phyloP scores from a whole-genome alignment of 2,888 invertebrate species.

The Emmelina monodactyla region DNA sequence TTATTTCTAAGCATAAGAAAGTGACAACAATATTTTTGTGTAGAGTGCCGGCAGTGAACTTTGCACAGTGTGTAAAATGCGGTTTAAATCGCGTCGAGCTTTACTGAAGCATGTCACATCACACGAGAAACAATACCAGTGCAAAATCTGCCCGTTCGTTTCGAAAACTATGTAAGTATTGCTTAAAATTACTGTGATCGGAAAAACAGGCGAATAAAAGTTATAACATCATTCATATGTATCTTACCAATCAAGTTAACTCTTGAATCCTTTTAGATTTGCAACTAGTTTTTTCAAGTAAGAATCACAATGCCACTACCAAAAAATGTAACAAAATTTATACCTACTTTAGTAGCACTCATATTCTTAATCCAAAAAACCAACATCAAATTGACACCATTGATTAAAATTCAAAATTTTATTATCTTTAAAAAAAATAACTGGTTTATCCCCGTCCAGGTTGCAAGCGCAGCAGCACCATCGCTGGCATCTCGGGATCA shows the following conservation, averaged over 20 bases:
- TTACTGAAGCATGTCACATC: conserved; percentile 43
- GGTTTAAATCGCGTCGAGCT: conserved; percentile 40
- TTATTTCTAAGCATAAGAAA: too few species aligned
- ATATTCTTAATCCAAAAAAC: too few species aligned
- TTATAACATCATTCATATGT: neutral
- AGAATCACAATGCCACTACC: too few species aligned
- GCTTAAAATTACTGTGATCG: neutral
- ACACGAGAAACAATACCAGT: conserved; percentile 51
- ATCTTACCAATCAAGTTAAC: neutral
- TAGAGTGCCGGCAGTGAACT: conserved; percentile 33
- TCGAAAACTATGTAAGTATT: conserved; percentile 47
- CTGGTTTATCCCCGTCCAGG: conserved; percentile 21
- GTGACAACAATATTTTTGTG: too few species aligned
- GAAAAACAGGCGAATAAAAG: neutral
- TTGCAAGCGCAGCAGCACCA: conserved; percentile 56
- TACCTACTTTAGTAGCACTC: too few species aligned
- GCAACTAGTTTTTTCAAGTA: too few species aligned
- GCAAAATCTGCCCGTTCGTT: conserved; percentile 43
- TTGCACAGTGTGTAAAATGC: conserved; percentile 44
- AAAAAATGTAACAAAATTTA: too few species aligned
- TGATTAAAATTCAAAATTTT: neutral
- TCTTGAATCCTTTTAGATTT: too few species aligned
- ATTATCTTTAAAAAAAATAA: too few species aligned
- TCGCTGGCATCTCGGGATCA: conserved; percentile 51
- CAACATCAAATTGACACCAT: too few species aligned